phyloP scores from a whole-genome alignment of 2,113 vertebrate genomes.

The Glaucomys volans region DNA sequence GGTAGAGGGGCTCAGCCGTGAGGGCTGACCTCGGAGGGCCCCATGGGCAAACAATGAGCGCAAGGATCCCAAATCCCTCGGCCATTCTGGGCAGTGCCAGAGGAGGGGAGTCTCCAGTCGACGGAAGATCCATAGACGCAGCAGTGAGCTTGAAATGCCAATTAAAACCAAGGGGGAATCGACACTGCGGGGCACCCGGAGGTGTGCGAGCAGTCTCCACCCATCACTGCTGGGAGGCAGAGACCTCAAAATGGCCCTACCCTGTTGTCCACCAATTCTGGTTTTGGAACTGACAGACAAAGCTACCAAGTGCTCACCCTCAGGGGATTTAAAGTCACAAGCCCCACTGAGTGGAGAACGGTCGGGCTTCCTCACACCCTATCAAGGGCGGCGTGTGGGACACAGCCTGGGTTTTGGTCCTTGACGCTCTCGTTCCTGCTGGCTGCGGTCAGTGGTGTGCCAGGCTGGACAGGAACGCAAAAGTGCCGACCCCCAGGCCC shows the following conservation, averaged over 20 bases:
- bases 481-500: not conserved
- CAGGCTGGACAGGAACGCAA: not conserved
- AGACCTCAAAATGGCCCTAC: not conserved
- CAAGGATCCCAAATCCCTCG: not conserved
- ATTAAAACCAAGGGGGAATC: no score
- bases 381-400: not conserved
- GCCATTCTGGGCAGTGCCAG: no score
- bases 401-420: not conserved
- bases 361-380: no score
- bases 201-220: no score
- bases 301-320: not conserved
- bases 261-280: not conserved
- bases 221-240: not conserved
- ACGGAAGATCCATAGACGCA: no score
- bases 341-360: not conserved
- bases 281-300: not conserved
- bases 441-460: not conserved
- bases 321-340: not conserved
- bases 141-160: no score
- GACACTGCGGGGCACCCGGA: no score
- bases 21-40: no score
- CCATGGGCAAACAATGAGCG: not conserved
- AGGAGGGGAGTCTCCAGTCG: not conserved
- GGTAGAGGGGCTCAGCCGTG: fast-evolving
- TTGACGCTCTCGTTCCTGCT: not conserved